Base-by-base conservation (phyloP, 2,888 invertebrate genomes). In the Stenoptilia bipunctidactyla region DNA sequence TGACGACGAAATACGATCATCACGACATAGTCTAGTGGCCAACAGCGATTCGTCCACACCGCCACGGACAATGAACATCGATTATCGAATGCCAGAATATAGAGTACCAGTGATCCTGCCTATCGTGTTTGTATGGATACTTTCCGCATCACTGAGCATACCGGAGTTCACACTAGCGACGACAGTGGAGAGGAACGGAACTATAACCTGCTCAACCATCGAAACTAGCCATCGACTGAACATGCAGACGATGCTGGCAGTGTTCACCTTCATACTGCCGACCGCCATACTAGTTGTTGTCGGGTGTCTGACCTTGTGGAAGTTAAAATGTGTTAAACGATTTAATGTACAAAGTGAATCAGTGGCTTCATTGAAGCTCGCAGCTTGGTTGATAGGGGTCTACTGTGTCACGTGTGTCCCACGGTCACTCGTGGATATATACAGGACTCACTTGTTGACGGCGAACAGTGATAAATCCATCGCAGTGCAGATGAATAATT, bases 81-180 rank as follows among this genome's bases (percentile, higher is more conserved):
- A 87, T 54, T 88, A 88, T 50, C 61, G 83, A 36, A 61, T 77
- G 43, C 58, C 70, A 20, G 71, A 75, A 44, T 70, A 62, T 1
- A 61, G 55, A 45, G 64, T 88, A 27, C 77, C 86, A 10, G 80
- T 87, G 15, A 58, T 80, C 27, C 72, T 85, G 37, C 88, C 88
- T 1, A 71, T 80, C 15, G 54, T 85, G 40, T 83, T 88, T 47
- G 76, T 88, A 37, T 88, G 88, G 88, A 71, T 87, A 45, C 56
- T 87, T 37, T 77, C 87, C 27, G 58, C 82, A 34, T 88, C 88
- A 1, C 58, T 88, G 27, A 87, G 88, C 56, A 74, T 89, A 37
- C 89, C 89, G 8, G 86, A 86, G 50, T 87, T 85, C 57, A 72
- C 79, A 15, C 62, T 88, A 46, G 84, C 87, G 3, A 79, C 85